Evolutionary conservation across 2,113 vertebrate species (phyloP), one percentile per base, ranked within the genome.

Genomic region (Australoheros scitulus): DNA sequence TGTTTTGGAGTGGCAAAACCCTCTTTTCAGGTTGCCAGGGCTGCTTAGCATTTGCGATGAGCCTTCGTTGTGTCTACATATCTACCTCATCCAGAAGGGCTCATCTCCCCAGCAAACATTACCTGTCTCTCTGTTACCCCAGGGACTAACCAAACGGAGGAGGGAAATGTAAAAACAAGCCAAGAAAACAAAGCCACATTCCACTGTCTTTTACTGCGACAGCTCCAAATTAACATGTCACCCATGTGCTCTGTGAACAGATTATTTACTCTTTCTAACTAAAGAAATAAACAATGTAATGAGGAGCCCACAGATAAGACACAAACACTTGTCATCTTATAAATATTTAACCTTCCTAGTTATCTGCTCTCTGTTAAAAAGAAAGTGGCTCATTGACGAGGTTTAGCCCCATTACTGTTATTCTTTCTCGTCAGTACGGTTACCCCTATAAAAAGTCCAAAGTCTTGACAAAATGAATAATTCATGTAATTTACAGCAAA

Each of bases 41-140:
- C 84, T 94, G 90, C 93, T 95, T 93, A 92, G 91, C 90, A 94
- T 94, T 93, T 91, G 77, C 88, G 90, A 91, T 94, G 89, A 93
- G 92, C 70, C 83, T 87, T 85, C 84, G 87, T 76, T 75, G 76
- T 59, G 90, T 90, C 87, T 79, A 84, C 85, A 60, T 92, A 93
- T 94, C 93, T 92, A 79, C 55, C 64, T 41, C 85, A 88, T 92
- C 82, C 92, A 93, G 92, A 87, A 79, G 88, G 90, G 86, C 93
- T 93, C 89, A 93, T 93, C 92, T 93, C 68, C 80, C 88, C 88
- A 91, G 87, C 89, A 93, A 93, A 94, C 91, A 92, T 88, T 89
- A 93, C 92, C 91, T 94, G 91, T 90, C 92, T 92, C 63, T 65
- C 75, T 68, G 82, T 89, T 81, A 85, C 84, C 89, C 61, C 72